A percentile compares a stretch with the other conserved stretches of the same genome.
Conservation (phyloP, 2,888 invertebrate genomes). For the Mystacides longicornis region DNA sequence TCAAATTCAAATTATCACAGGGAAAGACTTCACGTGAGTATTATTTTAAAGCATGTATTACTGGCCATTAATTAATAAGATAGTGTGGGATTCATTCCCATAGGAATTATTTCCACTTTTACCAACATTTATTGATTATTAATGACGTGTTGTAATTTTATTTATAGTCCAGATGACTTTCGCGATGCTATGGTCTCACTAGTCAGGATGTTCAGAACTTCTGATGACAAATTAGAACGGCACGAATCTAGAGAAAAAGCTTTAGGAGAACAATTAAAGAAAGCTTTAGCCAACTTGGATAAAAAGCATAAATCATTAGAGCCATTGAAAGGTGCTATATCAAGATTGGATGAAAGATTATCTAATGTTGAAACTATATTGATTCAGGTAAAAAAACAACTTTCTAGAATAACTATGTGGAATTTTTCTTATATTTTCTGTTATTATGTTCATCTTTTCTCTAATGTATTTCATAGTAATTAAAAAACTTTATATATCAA, state of each 20-base stretch:
- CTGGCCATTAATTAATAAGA: too few species aligned
- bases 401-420: too few species aligned
- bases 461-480: too few species aligned
- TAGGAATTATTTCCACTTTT: too few species aligned
- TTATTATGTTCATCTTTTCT: too few species aligned
- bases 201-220: conserved; percentile 69
- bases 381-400: conserved; percentile 61
- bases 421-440: too few species aligned
- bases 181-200: conserved; percentile 73
- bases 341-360: conserved; percentile 65
- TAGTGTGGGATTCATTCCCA: too few species aligned
- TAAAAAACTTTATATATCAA: too few species aligned
- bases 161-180: conserved; percentile 59
- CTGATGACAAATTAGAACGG: conserved; percentile 76
- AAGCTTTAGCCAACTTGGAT: conserved; percentile 60
- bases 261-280: conserved; percentile 72
- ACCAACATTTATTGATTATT: too few species aligned
- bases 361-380: conserved; percentile 70
- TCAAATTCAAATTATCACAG: not conserved
- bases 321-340: conserved; percentile 60
- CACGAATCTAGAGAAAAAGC: conserved; percentile 77
- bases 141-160: too few species aligned
- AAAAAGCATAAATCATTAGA: conserved; percentile 65
- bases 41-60: too few species aligned
- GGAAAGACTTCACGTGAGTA: conserved; percentile 21